Evolutionary conservation across 2,888 invertebrate genomes (phyloP), one percentile per base, ranked within the genome.

Genomic region (Dasysyrphus albostriatus): DNA sequence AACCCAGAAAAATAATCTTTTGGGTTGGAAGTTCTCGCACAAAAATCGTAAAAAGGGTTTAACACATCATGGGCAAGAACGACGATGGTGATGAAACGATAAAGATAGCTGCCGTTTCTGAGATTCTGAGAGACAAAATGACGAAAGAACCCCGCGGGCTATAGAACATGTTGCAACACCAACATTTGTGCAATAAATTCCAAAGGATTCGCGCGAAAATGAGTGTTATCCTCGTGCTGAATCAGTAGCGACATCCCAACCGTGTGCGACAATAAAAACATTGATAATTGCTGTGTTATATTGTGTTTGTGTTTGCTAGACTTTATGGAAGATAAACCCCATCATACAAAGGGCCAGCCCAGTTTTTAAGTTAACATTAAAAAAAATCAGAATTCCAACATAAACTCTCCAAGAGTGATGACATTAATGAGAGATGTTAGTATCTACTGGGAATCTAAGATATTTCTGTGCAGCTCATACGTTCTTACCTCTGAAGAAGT

Each of bases 191-290:
- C 58, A 81, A 85, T 85, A 85, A 85, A 85, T 85, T 85, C 73
- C 85, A 58, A 76, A 77, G 85, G 85, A 85, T 85, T 85, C 85
- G 29, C 73, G 85, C 29, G 77, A 85, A 85, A 85, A 85, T 77
- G 56, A 63, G 69, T 51, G 81, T 81, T 81, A 85, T 85, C 85
- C 85, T 78, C 49, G 29, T 34, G 34, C 49, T 51, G 29, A 70
- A 81, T 85, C 85, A 73, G 81, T 70, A 82, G 85, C 77, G 77
- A 81, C 76, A 73, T 85, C 63, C 61, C 67, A 77, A 29, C 56
- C 77, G 63, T 81, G 77, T 81, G 74, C 81, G 74, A 81, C 77
- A 85, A 74, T 81, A 82, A 85, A 81, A 85, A 77, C 73, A 58
- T 73, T 85, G 69, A 81, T 85, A 85, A 85, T 82, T 85, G 73